A percentile compares a stretch with the other conserved stretches of the same genome.
Conservation (phyloP, 1,140 invertebrate species). For the Heliothis virescens region DNA sequence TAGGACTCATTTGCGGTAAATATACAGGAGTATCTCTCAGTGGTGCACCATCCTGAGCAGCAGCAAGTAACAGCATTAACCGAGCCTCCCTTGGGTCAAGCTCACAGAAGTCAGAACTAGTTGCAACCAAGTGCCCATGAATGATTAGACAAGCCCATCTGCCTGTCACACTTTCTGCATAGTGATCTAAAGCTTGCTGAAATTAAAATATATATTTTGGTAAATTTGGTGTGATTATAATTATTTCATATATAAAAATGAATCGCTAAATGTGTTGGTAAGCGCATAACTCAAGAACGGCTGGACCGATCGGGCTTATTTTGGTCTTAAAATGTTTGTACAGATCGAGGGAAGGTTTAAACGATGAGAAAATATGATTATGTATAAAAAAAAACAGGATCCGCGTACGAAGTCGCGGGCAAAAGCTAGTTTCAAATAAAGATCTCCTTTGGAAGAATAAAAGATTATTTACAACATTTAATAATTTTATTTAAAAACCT, state of each 20-base stretch:
- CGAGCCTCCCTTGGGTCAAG: conserved; percentile 91
- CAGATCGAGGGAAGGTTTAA: too few relatives aligned
- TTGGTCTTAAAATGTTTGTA: too few relatives aligned
- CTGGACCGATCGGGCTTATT: too few relatives aligned
- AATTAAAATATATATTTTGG: conserved; percentile 59
- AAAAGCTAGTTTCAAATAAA: too few relatives aligned
- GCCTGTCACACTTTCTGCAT: conserved; percentile 91
- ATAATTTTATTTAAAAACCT: conserved; percentile 85
- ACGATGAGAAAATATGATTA: too few relatives aligned
- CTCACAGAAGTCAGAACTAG: conserved; percentile 93
- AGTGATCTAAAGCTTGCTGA: conserved; percentile 91
- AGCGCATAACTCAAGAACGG: too few relatives aligned
- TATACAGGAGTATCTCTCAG: conserved; percentile 93
- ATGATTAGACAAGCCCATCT: conserved; percentile 93
- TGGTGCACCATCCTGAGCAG: conserved; percentile 88
- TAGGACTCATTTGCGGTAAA: conserved; percentile 93
- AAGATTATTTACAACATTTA: background rate
- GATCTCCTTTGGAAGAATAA: background rate
- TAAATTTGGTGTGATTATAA: too few relatives aligned
- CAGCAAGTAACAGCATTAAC: conserved; percentile 89
- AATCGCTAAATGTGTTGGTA: too few relatives aligned
- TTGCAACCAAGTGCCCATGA: conserved; percentile 91
- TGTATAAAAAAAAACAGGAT: too few relatives aligned
- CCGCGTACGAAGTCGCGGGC: too few relatives aligned
- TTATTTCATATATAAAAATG: too few relatives aligned